Evolutionary conservation across 2,888 invertebrate genomes (phyloP), one percentile per base, ranked within the genome.

Genomic region (Cerastis leucographa): DNA sequence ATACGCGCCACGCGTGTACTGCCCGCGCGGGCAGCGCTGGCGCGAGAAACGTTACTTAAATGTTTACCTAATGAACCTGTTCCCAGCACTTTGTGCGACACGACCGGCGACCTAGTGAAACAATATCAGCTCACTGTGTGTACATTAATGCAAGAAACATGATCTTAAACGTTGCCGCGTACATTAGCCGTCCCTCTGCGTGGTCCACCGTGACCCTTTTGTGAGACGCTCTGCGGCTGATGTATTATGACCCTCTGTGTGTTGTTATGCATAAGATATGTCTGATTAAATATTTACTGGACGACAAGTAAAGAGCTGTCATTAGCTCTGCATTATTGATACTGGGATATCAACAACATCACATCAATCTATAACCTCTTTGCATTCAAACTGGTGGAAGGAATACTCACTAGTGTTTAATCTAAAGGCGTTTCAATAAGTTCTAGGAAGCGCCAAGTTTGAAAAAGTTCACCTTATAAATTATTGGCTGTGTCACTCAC

Each of bases 41-140:
- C 68, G 71, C 46, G 76, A 22, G 54, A 49, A 64, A 82, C 12
- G 54, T 61, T 44, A 29, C 79, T 80, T 73, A 74, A 77, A 77
- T 79, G 83, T 83, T 75, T 79, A 71, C 56, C 72, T 65, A 84
- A 83, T 83, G 73, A 83, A 79, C 66, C 62, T 65, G 74, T 54
- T 61, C 22, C 19, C 46, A 68, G 56, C 59, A 68, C 78, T 65
- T 73, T 77, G 67, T 74, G 46, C 25, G 40, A 22, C 14, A 51
- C 22, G 29, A 9, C 65, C 22, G 42, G 17, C 11, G 25, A 35
- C 62, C 35, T 54, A 14, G 5, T 19, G 35, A 54, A 76, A 77
- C 73, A 77, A 76, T 81, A 68, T 71, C 77, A 73, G 69, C 70
- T 61, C 85, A 42, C 84, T 51, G 11, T 62, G 76, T 22, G 59